Evolutionary conservation across 2,113 vertebrate genomes (phyloP).

Genomic region (Passerina amoena): DNA sequence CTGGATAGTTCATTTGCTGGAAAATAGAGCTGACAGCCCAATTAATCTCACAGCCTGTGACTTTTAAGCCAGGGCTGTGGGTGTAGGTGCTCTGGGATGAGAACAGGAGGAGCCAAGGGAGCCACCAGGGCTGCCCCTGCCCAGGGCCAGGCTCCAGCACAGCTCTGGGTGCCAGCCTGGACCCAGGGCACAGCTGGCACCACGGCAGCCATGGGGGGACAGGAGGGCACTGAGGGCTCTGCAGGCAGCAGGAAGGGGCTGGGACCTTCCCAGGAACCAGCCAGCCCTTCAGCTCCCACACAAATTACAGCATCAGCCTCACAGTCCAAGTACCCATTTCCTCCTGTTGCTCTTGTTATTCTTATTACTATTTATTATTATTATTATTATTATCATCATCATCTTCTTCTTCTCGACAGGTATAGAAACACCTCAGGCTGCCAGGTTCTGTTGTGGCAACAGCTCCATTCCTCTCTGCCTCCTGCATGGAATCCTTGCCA

Average conservation of each 20-base stretch:
- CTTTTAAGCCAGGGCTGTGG: neutral
- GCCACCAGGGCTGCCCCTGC: neutral
- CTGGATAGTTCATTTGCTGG: conserved; percentile 3
- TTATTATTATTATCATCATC: neutral
- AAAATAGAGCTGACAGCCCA: conserved; percentile 15
- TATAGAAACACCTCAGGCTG: neutral
- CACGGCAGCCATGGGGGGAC: neutral
- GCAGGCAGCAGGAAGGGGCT: neutral
- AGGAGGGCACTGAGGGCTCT: neutral
- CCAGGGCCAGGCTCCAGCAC: neutral
- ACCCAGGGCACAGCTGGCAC: neutral
- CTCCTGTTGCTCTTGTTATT: neutral
- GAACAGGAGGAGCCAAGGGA: neutral
- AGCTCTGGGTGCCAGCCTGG: fast-evolving
- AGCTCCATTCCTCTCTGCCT: neutral
- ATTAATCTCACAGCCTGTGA: neutral
- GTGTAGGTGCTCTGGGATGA: neutral
- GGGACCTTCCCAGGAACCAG: neutral
- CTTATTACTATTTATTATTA: neutral
- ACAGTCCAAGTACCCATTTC: neutral
- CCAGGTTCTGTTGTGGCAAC: neutral
- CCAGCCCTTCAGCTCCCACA: neutral
- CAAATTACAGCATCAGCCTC: neutral
- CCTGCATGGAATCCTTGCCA: neutral
- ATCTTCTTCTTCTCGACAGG: neutral